Percentiles rank a stretch among this genome's conserved stretches.
phyloP scores from a whole-genome alignment of 2,888 invertebrate species.

The Melangyna quadrimaculata region DNA sequence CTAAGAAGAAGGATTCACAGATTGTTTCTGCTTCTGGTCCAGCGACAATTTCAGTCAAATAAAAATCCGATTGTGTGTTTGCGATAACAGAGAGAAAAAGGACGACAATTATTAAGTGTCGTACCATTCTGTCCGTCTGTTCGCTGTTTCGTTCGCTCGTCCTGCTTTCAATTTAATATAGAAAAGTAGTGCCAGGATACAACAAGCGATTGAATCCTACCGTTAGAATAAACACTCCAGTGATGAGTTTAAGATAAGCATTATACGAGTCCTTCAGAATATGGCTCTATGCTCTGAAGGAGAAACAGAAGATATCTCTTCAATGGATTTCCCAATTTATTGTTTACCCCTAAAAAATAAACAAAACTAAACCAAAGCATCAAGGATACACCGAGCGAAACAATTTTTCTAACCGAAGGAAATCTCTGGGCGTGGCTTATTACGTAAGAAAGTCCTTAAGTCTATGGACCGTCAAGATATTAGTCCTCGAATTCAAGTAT shows the following conservation, averaged over 20 bases:
- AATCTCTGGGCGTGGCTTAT: conserved; percentile 63
- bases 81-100: conserved; percentile 43
- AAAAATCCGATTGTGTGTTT: conserved; percentile 53
- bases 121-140: neutral
- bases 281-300: neutral
- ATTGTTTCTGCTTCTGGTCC: conserved; percentile 63
- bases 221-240: conserved; percentile 59
- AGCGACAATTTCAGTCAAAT: conserved; percentile 58
- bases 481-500: conserved; percentile 64
- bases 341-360: conserved; percentile 36
- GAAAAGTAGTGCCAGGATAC: neutral
- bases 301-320: conserved; percentile 28
- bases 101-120: conserved; percentile 51
- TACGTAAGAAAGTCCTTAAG: conserved; percentile 61
- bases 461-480: conserved; percentile 54
- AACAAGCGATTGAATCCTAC: neutral
- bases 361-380: neutral
- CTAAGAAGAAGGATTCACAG: conserved; percentile 50
- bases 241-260: conserved; percentile 67
- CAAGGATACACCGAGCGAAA: conserved; percentile 27
- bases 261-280: conserved; percentile 46
- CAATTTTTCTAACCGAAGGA: conserved; percentile 33
- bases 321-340: conserved; percentile 67
- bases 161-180: conserved; percentile 19
- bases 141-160: neutral